Evolutionary conservation across 23 tunicate genomes (phyloP).

Genomic region (Halocynthia aurantium): DNA sequence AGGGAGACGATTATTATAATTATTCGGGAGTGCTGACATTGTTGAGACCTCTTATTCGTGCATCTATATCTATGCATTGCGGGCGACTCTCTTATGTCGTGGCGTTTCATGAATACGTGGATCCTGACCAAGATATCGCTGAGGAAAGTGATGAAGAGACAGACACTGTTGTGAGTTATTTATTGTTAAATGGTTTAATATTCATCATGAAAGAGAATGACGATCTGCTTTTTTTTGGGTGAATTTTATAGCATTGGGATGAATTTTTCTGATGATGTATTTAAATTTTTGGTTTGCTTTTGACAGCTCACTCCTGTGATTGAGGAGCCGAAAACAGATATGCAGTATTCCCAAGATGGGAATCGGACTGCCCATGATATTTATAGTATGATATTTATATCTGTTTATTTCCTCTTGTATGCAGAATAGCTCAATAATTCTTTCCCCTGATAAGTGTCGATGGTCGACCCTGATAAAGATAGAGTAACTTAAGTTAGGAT

Average conservation of each 20-base stretch:
- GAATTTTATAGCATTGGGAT: neutral
- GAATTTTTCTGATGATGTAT: neutral
- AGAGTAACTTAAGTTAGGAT: too few species aligned
- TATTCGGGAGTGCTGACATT: conserved; percentile 61
- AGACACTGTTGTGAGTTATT: neutral
- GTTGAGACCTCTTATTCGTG: conserved; percentile 46
- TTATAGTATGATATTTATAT: too few species aligned
- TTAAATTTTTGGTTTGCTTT: neutral
- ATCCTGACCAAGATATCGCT: neutral
- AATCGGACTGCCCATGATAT: too few species aligned
- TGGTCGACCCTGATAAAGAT: too few species aligned
- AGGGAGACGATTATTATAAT: conserved; percentile 61
- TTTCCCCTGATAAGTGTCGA: too few species aligned
- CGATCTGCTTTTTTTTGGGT: neutral
- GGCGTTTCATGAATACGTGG: conserved; percentile 53
- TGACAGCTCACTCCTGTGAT: neutral
- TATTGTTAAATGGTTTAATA: neutral
- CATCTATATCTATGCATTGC: conserved; percentile 89
- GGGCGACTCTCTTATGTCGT: conserved; percentile 68
- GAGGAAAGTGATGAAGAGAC: conserved; percentile 18
- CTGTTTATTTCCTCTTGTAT: too few species aligned
- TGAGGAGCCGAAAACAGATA: neutral
- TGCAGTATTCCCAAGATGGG: too few species aligned
- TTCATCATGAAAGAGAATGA: neutral
- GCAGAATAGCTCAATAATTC: too few species aligned